Base-by-base conservation (phyloP, 2,113 vertebrate species). In the Phylloscopus trochiloides region DNA sequence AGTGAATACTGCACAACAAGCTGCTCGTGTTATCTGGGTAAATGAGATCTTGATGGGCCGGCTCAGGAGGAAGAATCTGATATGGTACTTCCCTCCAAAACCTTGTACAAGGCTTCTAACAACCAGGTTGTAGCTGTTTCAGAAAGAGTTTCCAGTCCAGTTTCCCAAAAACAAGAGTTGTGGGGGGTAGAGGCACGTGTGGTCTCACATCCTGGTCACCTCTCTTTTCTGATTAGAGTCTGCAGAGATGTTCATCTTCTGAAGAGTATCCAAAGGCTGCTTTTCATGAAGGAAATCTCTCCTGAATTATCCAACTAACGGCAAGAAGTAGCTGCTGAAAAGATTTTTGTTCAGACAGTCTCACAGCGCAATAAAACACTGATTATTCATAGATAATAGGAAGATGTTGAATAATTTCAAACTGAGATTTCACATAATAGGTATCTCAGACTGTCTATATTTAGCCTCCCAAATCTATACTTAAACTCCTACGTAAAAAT, bases 311-410 rank as follows among this genome's bases (percentile, higher is more conserved):
- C 78, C 65, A 59, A 6, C 71, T 77, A 93, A 80, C 48, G 71
- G 90, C 63, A 80, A 83, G 88, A 40, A 86, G 34, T 17, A 40
- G 25, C 55, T 88, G 67, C 78, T 92, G 38, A 89, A 86, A 92
- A 73, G 76, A 29, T 62, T 94, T 91, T 58, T 88, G 74, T 92
- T 93, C 93, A 83, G 73, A 55, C 0, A 0, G 63, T 42, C 83
- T 87, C 59, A 47, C 58, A 29, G 78, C 0, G 0, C 0, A 0
- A 76, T 86, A 80, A 92, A 95, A 74, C 1, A 1, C 43, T 51
- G 82, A 74, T 88, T 92, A 95, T 95, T 92, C 67, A 83, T 29
- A 88, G 29, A 86, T 55, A 94, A 93, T 38, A 93, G 81, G 82
- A 70, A 80, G 63, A 67, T 21, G 51, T 48, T 55, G 82, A 90